Evolutionary conservation across 2,888 invertebrate genomes (phyloP), one percentile per base, ranked within the genome.

Genomic region (Cheilosia variabilis): DNA sequence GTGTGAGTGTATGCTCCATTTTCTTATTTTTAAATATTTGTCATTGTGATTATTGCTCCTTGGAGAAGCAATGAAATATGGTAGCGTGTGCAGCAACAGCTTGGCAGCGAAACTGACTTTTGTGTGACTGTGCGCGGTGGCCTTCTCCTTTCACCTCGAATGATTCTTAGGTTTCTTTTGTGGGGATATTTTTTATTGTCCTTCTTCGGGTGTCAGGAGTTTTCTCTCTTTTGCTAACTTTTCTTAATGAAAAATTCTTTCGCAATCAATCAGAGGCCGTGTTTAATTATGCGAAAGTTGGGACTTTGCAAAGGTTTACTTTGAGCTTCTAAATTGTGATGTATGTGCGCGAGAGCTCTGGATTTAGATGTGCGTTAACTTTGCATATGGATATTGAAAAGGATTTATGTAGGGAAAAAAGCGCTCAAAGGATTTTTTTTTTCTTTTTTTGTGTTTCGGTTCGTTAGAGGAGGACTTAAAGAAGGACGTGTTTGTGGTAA

Each of bases 101-200:
- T 52, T 50, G 50, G 22, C 22, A 50, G 53, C 66, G 22, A 71
- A 71, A n/a, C 45, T 62, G 47, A 55, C 22, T 65, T 65, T 79
- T 60, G 31, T 41, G 50, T 24, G 55, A 60, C 62, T 57, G 68
- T 31, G 27, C 27, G 1, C 27, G 52, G 75, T 79, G 79, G 79
- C 83, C 83, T 84, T 79, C 83, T 84, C 68, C 65, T 75, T 75
- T 84, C 83, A 84, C 75, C 75, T 84, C 84, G 80, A 84, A 84
- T 75, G 71, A 55, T 75, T 79, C 84, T 80, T 60, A 71, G 80
- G 75, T 75, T 55, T 75, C 75, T 69, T 80, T 84, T 75, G 75
- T 84, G 53, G 17, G 66, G 13, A 50, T 50, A n/a, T 27, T 45
- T 41, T 31, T 52, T 72, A 62, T 72, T 71, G 72, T 76, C 63